Evolutionary conservation across 2,888 invertebrate species (phyloP), one percentile per base, ranked within the genome.

Genomic region (Eristalis arbustorum): DNA sequence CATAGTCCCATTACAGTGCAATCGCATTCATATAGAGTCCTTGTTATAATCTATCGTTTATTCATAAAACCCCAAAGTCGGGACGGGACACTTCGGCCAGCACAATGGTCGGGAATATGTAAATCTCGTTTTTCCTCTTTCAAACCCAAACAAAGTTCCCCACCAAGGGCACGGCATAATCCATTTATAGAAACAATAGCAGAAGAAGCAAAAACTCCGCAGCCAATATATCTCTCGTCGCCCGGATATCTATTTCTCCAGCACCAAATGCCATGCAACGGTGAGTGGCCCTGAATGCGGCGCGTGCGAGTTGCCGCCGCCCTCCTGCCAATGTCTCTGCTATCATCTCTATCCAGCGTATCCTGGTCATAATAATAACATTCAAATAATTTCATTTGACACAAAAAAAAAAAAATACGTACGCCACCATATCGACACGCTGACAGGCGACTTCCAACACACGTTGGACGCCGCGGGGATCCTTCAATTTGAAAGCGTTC

Each of bases 291-390:
- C 14, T 62, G 49, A 49, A 49, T 49, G 18, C 8, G 49, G 49
- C 49, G 49, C 49, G 49, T 49, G 49, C 18, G 49, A 18, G 18
- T 0, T 37, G 37, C 37, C 13, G 18, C 13, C 14, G n/a, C 31
- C 49, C 25, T 22, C 11, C 18, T 56, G 40, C 31, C 59, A 73
- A 37, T 67, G 67, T 28, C n/a, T n/a, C n/a, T n/a, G n/a, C n/a
- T n/a, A n/a, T n/a, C n/a, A n/a, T n/a, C n/a, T n/a, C n/a, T n/a
- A n/a, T n/a, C n/a, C 42, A 18, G 18, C 49, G 40, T 68, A 81
- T 84, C 80, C 80, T 71, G 74, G 42, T 59, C 66, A 80, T 72
- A 75, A 80, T 84, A 81, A 84, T 84, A 84, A 76, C 84, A 84
- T 76, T 81, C 67, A 49, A 81, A 84, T 81, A 76, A 84, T 84